Base-by-base conservation (phyloP, 1,140 invertebrate species). In the Stegodyphus dumicola region DNA sequence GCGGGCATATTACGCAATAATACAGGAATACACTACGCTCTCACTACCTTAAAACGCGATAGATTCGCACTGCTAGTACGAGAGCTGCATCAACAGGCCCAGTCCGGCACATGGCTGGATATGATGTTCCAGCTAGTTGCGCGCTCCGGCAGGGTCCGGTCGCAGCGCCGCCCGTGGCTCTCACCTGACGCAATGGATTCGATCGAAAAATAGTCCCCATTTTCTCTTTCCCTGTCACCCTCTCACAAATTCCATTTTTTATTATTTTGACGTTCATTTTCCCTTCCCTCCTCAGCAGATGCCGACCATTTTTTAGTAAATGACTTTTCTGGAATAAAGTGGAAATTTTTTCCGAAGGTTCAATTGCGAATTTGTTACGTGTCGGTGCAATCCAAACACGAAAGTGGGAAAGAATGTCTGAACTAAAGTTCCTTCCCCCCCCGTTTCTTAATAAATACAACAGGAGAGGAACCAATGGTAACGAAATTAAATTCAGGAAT, bases 1-100 rank as follows among this genome's bases (percentile, higher is more conserved):
- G 71, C 70, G 13, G 79, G 79, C 79, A 83, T 83, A 60, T 74
- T 75, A 51, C 56, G 79, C n/a, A 83, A 83, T 51, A 75, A 54
- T 49, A 60, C 15, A 33, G 33, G 33, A 33, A 33, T 33, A 33
- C 4, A 60, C 70, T 53, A 10, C n/a, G 49, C 7, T 52, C 7
- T 60, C 56, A n/a, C n/a, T 15, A 65, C 51, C 17, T 51, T 6
- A 51, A 53, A 52, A 53, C 64, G 67, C 66, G 65, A 48, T 17
- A 17, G 73, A 5, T 18, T n/a, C 51, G 51, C 13, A 7, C 51
- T 17, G 56, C n/a, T 6, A 11, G 9, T 60, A 49, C 33, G 53
- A 33, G 51, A 18, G 6, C 71, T 65, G 69, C 79, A 48, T 74
- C 79, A 83, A 83, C 79, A 83, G 71, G 70, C 56, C 53, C 71